A percentile compares a stretch with the other conserved stretches of the same genome.
Evolutionary conservation across 2,888 invertebrate genomes (phyloP).

Genomic region (Drosophila leonis): DNA sequence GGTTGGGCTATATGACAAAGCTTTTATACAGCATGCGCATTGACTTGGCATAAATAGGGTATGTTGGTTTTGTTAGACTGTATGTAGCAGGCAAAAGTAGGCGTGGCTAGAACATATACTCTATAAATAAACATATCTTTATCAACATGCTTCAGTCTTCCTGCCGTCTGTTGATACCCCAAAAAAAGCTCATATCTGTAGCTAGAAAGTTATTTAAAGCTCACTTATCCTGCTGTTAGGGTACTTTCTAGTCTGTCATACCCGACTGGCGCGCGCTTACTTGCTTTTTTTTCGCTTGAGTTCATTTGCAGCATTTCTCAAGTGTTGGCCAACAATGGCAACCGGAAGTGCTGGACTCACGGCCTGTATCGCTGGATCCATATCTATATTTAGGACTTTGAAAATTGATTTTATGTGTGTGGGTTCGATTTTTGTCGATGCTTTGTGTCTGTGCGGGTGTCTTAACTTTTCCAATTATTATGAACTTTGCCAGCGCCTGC

Average conservation of each 20-base stretch:
- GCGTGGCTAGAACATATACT: not conserved
- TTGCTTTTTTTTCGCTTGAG: slow-evolving; percentile 26
- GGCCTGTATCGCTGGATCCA: slow-evolving; percentile 11
- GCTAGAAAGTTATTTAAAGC: not conserved
- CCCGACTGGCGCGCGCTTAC: not conserved
- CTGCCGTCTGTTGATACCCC: not conserved
- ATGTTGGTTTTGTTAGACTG: not conserved
- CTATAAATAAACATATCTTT: not conserved
- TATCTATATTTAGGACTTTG: slow-evolving; percentile 44
- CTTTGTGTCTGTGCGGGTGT: slow-evolving; percentile 37
- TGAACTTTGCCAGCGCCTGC: slow-evolving; percentile 59
- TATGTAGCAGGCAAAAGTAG: not conserved
- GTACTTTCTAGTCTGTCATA: not conserved
- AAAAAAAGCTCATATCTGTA: too few relatives aligned
- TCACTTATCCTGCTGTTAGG: not conserved
- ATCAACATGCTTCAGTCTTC: not conserved
- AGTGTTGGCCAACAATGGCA: slow-evolving; percentile 26
- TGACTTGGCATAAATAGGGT: not conserved
- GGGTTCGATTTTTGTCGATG: slow-evolving; percentile 10
- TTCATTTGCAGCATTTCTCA: slow-evolving; percentile 35
- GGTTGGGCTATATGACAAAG: not conserved
- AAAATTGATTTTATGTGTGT: slow-evolving; percentile 68
- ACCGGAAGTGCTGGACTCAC: slow-evolving; percentile 51
- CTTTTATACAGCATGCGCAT: not conserved
- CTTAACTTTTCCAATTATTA: slow-evolving; percentile 79